A percentile compares a stretch with the other conserved stretches of the same genome.
Conservation (phyloP, 1,140 invertebrate genomes). For the Bombus picipes region DNA sequence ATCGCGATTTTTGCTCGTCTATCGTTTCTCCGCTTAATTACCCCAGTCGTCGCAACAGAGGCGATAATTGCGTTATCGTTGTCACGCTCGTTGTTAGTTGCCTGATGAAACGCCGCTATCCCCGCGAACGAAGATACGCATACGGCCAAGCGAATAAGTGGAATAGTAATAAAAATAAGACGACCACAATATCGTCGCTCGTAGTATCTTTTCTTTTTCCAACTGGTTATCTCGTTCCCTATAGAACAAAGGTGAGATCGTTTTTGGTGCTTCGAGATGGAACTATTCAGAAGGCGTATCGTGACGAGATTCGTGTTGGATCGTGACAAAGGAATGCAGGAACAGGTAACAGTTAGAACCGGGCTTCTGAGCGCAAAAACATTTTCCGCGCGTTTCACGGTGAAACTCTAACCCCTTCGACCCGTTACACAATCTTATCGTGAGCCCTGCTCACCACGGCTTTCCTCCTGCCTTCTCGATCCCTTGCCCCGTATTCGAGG, state of each 20-base stretch:
- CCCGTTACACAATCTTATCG: constrained; percentile 80
- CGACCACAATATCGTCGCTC: neutral
- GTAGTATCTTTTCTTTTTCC: neutral
- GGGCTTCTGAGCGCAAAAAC: constrained; percentile 66
- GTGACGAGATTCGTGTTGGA: constrained; percentile 16
- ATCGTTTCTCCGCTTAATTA: constrained; percentile 4
- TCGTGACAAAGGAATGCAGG: too few species aligned
- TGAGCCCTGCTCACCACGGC: constrained; percentile 64
- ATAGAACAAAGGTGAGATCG: constrained; percentile 30
- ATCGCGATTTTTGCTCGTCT: constrained; percentile 7
- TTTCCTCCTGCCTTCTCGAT: constrained; percentile 56
- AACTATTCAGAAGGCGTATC: neutral
- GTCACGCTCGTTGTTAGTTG: too few species aligned
- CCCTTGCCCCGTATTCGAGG: constrained; percentile 8
- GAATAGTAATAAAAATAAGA: neutral
- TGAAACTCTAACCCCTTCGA: constrained; percentile 79
- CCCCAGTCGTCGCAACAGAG: neutral
- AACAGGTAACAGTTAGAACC: constrained; percentile 3
- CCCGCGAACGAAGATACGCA: neutral
- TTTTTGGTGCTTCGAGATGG: constrained; percentile 23
- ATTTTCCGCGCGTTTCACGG: constrained; percentile 71
- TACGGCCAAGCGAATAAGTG: neutral
- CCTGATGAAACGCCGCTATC: neutral
- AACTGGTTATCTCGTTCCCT: constrained; percentile 28
- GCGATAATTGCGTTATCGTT: constrained; percentile 34